A percentile compares a stretch with the other conserved stretches of the same genome.
Conservation (phyloP, 2,888 invertebrate species). For the Ectemnius continuus region DNA sequence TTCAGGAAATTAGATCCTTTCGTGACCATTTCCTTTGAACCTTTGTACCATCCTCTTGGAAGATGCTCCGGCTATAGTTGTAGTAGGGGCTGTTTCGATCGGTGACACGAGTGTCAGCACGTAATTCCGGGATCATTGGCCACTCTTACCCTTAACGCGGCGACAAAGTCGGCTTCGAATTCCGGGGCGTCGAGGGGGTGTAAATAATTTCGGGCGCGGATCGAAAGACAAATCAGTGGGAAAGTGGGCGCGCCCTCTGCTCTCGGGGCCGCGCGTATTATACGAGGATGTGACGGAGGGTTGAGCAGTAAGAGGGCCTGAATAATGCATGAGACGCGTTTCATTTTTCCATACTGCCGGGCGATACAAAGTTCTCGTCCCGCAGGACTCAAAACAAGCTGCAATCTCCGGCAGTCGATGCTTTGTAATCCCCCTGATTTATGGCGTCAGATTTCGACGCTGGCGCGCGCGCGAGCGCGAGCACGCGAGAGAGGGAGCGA, state of each 20-base stretch:
- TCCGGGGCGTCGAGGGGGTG: neutral
- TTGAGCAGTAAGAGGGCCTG: conserved; percentile 45
- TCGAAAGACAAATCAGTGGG: conserved; percentile 51
- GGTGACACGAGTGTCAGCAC: too few relatives aligned
- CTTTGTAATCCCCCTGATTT: conserved; percentile 64
- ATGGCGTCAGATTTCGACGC: conserved; percentile 63
- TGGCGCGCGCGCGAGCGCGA: too few relatives aligned
- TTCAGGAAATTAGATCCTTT: too few relatives aligned
- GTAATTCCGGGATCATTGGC: too few relatives aligned
- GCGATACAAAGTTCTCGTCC: conserved; percentile 60
- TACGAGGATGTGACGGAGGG: conserved; percentile 31
- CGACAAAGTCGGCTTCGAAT: neutral
- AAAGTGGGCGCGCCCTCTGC: conserved; percentile 18
- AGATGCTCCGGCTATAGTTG: too few relatives aligned
- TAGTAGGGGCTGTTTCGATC: too few relatives aligned
- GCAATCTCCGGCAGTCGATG: conserved; percentile 63
- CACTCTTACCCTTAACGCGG: neutral
- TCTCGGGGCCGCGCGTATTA: conserved; percentile 33
- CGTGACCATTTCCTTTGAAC: too few relatives aligned
- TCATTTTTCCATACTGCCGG: conserved; percentile 62
- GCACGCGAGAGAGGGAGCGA: too few relatives aligned
- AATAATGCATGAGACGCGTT: conserved; percentile 66
- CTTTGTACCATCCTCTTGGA: too few relatives aligned
- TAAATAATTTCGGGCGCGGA: conserved; percentile 34
- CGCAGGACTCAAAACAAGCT: conserved; percentile 63